These are phyloP conservation scores for Diacarnus erythraeanus DNA, from an alignment of 37 sponge, comb jelly and placozoan species.

Conservation along the genomic window DNA sequence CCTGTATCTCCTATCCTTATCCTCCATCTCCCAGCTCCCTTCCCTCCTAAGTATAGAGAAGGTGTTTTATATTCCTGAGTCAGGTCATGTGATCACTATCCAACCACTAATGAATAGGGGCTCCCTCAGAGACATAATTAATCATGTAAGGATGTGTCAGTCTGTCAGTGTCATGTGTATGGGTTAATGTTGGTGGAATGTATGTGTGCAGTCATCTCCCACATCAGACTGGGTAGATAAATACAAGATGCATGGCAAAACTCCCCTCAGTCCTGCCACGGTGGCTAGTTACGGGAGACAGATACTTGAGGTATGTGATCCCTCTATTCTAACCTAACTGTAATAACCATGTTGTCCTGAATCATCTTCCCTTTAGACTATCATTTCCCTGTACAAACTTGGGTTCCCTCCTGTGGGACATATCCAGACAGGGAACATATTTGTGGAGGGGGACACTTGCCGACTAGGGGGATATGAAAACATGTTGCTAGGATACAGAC, in stretches of 20 bases:
- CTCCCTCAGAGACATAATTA: neutral
- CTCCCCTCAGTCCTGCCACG: neutral
- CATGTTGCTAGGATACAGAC: slow-evolving; percentile 52
- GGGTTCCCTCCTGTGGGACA: slow-evolving; percentile 56
- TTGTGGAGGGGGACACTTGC: slow-evolving; percentile 41
- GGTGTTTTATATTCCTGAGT: neutral
- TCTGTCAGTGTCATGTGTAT: neutral
- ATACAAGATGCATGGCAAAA: neutral
- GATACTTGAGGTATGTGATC: neutral
- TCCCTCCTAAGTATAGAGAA: neutral
- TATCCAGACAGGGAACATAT: slow-evolving; percentile 66
- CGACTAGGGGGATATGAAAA: slow-evolving; percentile 60
- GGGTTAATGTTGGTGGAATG: no score
- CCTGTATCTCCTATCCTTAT: neutral
- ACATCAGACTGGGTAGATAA: neutral
- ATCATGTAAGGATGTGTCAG: neutral
- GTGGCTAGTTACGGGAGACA: neutral
- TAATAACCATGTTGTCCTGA: neutral
- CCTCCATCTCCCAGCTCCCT: neutral
- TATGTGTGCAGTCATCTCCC: neutral
- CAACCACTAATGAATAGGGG: neutral
- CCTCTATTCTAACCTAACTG: no score
- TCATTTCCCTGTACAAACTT: slow-evolving; percentile 31
- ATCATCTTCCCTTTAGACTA: slow-evolving; percentile 20
- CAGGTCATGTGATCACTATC: neutral